These are phyloP conservation scores for Probosciger aterrimus DNA, from an alignment of 2,113 vertebrate genomes.

Conservation along the genomic window DNA sequence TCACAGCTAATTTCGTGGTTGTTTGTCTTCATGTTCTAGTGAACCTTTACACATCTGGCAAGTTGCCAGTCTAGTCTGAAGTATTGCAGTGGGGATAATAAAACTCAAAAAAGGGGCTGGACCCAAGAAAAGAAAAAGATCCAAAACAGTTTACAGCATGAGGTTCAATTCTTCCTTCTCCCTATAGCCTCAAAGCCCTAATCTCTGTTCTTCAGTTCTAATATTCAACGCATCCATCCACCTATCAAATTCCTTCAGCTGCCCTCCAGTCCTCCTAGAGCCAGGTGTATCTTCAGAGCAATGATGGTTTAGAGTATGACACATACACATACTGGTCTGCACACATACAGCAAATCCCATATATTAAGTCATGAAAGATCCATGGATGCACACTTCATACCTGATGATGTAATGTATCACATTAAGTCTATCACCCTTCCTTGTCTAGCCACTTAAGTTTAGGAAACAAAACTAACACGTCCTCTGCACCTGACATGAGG, in stretches of 20 bases:
- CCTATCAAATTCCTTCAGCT: background rate
- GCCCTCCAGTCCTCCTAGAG: background rate
- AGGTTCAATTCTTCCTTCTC: background rate
- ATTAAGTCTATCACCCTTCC: background rate
- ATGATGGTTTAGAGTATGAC: background rate
- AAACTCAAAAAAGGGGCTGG: background rate
- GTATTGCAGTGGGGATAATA: background rate
- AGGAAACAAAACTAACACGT: background rate
- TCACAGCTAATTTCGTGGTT: slow-evolving; percentile 32
- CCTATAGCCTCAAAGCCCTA: background rate
- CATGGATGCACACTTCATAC: background rate
- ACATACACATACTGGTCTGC: background rate
- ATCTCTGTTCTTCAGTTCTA: background rate
- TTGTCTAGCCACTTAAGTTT: background rate
- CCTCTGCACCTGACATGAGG: background rate
- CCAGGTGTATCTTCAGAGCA: background rate
- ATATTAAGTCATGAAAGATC: background rate
- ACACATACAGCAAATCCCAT: background rate
- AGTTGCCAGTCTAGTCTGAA: background rate
- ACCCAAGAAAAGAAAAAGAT: background rate
- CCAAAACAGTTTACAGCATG: background rate
- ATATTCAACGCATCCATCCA: background rate
- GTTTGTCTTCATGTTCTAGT: background rate
- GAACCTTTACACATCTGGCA: background rate
- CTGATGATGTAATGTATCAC: background rate